Percentiles rank a stretch among this genome's conserved stretches.
These are phyloP conservation scores for Bilobella aurantiaca DNA, from an alignment of 1,140 invertebrate species.

Conservation along the genomic window DNA sequence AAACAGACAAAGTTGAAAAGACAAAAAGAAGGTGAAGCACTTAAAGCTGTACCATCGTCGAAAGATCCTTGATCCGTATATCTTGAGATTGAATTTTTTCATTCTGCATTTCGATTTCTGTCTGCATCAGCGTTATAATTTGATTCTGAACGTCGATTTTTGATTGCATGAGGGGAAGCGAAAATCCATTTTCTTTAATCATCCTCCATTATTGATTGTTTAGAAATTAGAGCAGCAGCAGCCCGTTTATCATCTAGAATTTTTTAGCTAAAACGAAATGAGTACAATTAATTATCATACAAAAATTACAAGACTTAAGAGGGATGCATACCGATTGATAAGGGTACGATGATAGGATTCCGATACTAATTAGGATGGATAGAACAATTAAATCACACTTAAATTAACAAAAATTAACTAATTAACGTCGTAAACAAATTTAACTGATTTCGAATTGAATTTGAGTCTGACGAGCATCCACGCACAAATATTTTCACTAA, in stretches of 20 bases:
- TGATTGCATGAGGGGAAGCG: background rate
- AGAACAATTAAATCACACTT: too few species aligned
- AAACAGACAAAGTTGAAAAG: too few species aligned
- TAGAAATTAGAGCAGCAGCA: background rate
- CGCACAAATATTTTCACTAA: too few species aligned
- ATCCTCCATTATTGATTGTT: background rate
- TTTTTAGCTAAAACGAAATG: background rate
- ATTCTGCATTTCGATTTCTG: slow-evolving; percentile 29
- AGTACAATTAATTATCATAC: background rate
- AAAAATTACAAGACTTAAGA: background rate
- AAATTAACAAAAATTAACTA: too few species aligned
- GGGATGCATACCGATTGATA: too few species aligned
- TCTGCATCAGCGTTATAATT: slow-evolving; percentile 19
- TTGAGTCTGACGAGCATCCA: too few species aligned
- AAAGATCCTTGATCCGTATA: too few species aligned
- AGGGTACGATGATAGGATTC: background rate
- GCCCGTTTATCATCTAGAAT: background rate
- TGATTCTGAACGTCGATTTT: slow-evolving; percentile 3
- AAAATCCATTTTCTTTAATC: background rate
- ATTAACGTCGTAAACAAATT: too few species aligned
- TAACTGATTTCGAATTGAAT: too few species aligned
- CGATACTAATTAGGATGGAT: background rate
- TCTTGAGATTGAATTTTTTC: slow-evolving; percentile 17
- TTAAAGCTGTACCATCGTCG: too few species aligned
- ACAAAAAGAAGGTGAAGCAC: too few species aligned